A percentile compares a stretch with the other conserved stretches of the same genome.
Conservation (phyloP, 2,888 invertebrate species). For the Drosophila infuscata region DNA sequence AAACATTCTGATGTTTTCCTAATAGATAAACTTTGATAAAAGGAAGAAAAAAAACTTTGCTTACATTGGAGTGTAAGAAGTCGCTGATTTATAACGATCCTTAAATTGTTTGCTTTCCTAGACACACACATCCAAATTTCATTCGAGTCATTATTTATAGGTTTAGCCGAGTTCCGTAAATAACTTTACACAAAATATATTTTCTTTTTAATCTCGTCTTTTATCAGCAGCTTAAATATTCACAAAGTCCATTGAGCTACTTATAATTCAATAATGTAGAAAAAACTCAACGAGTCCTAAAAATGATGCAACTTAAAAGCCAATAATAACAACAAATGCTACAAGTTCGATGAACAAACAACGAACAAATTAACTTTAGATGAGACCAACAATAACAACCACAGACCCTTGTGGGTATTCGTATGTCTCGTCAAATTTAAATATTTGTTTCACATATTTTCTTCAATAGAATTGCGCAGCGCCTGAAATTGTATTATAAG, state of each 20-base stretch:
- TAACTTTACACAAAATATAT: slow-evolving; percentile 6
- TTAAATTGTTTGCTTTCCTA: background rate
- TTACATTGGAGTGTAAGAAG: background rate
- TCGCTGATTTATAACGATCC: slow-evolving; percentile 2
- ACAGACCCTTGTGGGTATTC: slow-evolving; percentile 5
- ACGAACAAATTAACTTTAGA: slow-evolving; percentile 44
- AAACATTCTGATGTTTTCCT: slow-evolving; percentile 6
- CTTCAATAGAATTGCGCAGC: slow-evolving; percentile 38
- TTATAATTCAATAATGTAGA: slow-evolving; percentile 23
- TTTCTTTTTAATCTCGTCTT: slow-evolving; percentile 10
- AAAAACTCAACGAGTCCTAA: slow-evolving; percentile 1
- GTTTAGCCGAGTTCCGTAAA: background rate
- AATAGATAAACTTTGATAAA: slow-evolving; percentile 3
- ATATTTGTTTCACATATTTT: slow-evolving; percentile 52
- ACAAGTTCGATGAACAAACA: slow-evolving; percentile 56
- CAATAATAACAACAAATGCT: slow-evolving; percentile 53
- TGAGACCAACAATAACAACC: slow-evolving; percentile 5
- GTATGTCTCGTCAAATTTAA: slow-evolving; percentile 53
- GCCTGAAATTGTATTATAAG: slow-evolving; percentile 58
- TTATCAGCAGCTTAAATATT: slow-evolving; percentile 27
- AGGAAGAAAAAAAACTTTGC: background rate
- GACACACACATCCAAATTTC: no score
- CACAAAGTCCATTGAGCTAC: slow-evolving; percentile 20
- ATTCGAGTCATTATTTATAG: slow-evolving; percentile 2
- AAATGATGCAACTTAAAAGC: slow-evolving; percentile 37